phyloP scores from a whole-genome alignment of 2,797 vertebrate genomes.

The Spinus olivaceus region DNA sequence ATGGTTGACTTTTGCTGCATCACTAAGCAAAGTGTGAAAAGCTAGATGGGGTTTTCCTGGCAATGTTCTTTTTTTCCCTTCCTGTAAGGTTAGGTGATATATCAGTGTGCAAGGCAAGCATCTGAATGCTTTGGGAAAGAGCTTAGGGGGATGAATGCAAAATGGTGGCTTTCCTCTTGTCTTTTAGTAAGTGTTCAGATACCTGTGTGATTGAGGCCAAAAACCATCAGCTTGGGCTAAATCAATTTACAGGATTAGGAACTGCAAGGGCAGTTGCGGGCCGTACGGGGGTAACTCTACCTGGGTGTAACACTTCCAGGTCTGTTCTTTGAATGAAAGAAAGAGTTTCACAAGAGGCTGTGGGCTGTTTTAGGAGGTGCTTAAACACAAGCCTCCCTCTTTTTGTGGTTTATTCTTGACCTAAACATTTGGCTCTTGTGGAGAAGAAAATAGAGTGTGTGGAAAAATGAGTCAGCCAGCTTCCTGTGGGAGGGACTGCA shows the following conservation, averaged over 20 bases:
- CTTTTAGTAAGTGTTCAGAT: neutral
- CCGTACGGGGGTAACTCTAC: neutral
- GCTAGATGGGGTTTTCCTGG: neutral
- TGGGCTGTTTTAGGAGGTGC: neutral
- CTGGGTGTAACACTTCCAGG: neutral
- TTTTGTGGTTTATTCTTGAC: conserved; percentile 33
- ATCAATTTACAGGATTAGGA: neutral
- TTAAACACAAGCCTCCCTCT: neutral
- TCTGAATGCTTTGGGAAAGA: neutral
- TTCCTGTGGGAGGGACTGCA: conserved; percentile 51
- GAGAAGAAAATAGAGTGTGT: conserved; percentile 39
- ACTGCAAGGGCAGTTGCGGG: neutral
- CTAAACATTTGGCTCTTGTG: neutral
- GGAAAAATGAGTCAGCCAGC: conserved; percentile 51
- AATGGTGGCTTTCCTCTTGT: neutral
- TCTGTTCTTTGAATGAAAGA: neutral
- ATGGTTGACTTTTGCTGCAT: neutral
- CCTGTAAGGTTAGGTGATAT: neutral
- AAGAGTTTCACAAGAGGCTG: neutral
- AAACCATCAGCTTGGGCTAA: neutral
- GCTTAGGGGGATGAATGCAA: neutral
- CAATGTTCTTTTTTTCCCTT: neutral
- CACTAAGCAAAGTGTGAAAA: neutral
- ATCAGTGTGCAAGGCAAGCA: neutral
- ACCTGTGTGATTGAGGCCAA: neutral